Conservation (phyloP, 1,140 invertebrate species). For the Matsumurasca onukii region DNA sequence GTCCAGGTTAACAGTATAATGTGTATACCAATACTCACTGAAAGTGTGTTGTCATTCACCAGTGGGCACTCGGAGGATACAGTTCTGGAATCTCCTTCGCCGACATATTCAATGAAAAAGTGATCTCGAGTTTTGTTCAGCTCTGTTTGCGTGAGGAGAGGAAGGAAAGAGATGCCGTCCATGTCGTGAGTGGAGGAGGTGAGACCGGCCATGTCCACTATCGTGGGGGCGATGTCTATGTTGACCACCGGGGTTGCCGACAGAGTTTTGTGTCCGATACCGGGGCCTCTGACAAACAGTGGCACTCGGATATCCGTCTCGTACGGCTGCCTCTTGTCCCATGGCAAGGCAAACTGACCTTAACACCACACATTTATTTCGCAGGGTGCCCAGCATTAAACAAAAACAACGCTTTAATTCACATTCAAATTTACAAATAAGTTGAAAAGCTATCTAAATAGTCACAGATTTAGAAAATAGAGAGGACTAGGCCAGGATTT, state of each 20-base stretch:
- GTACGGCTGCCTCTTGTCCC: conserved; percentile 87
- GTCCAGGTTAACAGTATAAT: too few species aligned
- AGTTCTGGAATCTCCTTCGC: conserved; percentile 61
- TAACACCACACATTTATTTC: too few species aligned
- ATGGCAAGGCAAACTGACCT: conserved; percentile 81
- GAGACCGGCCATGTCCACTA: conserved; percentile 65
- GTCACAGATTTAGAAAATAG: too few species aligned
- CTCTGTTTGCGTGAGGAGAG: conserved; percentile 40
- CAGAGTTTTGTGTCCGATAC: conserved; percentile 52
- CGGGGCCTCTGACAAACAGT: conserved; percentile 75
- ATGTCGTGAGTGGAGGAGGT: conserved; percentile 52
- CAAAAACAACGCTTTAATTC: too few species aligned
- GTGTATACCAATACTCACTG: conserved; percentile 58
- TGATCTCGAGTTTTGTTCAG: conserved; percentile 48
- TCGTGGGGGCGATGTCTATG: conserved; percentile 81
- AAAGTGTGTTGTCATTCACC: conserved; percentile 55
- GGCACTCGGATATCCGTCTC: conserved; percentile 86
- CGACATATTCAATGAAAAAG: conserved; percentile 76
- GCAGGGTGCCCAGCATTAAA: too few species aligned
- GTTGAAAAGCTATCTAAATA: too few species aligned
- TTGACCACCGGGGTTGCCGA: conserved; percentile 62
- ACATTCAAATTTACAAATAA: too few species aligned
- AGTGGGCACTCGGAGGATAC: conserved; percentile 57
- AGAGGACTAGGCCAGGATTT: too few species aligned
- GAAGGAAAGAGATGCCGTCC: conserved; percentile 65